Evolutionary conservation across 2,888 invertebrate species (phyloP).

Genomic region (Drosophila austrosaltans): DNA sequence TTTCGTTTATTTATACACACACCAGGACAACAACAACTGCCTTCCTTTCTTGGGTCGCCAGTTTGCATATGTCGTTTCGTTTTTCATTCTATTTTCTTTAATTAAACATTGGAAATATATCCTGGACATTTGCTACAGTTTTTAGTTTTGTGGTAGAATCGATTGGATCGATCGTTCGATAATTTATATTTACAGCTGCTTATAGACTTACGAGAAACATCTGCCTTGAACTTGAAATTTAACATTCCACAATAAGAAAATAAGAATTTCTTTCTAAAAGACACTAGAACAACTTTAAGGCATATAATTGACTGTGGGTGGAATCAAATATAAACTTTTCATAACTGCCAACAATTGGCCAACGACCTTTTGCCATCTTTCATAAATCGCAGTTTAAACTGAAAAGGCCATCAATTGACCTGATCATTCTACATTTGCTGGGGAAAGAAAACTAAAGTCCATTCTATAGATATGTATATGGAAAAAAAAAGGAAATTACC

Average conservation of each 20-base stretch:
- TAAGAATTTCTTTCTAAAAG: neutral
- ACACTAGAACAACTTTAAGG: too few species aligned
- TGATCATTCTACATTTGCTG: neutral
- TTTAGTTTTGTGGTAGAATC: conserved; percentile 34
- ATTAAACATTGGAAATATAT: conserved; percentile 60
- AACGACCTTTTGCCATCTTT: too few species aligned
- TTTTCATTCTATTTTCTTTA: conserved; percentile 34
- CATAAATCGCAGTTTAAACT: too few species aligned
- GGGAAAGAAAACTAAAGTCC: neutral
- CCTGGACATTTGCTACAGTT: conserved; percentile 63
- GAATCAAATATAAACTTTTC: too few species aligned
- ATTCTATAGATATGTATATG: conserved; percentile 1
- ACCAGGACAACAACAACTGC: conserved; percentile 4
- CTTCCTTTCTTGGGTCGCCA: conserved; percentile 22
- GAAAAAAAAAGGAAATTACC: conserved; percentile 9
- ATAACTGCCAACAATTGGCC: too few species aligned
- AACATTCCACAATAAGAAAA: neutral
- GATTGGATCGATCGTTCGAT: conserved; percentile 24
- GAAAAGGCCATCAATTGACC: neutral
- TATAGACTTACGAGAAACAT: conserved; percentile 7
- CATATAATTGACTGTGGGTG: too few species aligned
- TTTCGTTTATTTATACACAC: conserved; percentile 59
- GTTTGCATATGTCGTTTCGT: conserved; percentile 70
- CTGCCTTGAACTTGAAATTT: conserved; percentile 12
- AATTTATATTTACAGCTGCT: conserved; percentile 60